Percentiles rank a stretch among this genome's conserved stretches.
Evolutionary conservation across 92 coral and sea anemone genomes (phyloP).

Genomic region (Zoanthus gigantus): DNA sequence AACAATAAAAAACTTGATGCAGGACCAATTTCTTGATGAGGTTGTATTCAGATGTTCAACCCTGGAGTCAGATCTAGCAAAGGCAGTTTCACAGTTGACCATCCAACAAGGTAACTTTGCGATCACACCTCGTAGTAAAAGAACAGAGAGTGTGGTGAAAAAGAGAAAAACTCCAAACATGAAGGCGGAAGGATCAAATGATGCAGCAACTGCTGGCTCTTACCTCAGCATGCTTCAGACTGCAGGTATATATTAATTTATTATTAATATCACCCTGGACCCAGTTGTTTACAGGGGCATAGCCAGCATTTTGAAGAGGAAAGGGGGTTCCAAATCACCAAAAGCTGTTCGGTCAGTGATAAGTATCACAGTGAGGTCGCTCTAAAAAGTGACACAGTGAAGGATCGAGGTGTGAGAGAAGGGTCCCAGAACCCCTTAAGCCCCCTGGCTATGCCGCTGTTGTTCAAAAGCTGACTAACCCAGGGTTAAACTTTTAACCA

Average conservation of each 20-base stretch:
- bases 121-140: slow-evolving; percentile 30
- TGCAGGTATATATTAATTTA: background rate
- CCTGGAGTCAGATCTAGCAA: slow-evolving; percentile 74
- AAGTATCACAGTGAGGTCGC: too few species aligned
- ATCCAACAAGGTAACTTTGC: slow-evolving; percentile 81
- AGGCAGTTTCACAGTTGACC: slow-evolving; percentile 75
- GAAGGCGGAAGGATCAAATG: background rate
- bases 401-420: too few species aligned
- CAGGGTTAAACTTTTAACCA: too few species aligned
- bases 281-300: too few species aligned
- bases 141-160: slow-evolving; percentile 14
- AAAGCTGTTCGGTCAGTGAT: too few species aligned
- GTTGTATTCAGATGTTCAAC: slow-evolving; percentile 75
- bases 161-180: slow-evolving; percentile 10
- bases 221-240: background rate
- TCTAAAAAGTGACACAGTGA: too few species aligned
- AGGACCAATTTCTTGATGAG: slow-evolving; percentile 85
- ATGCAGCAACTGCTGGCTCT: background rate
- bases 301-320: too few species aligned
- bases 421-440: too few species aligned
- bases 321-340: too few species aligned
- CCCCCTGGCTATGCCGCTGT: too few species aligned
- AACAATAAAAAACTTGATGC: slow-evolving; percentile 65
- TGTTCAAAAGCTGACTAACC: too few species aligned
- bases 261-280: too few species aligned